These are phyloP conservation scores for Cladorhizidae sp. DNA, from an alignment of 37 sponge, comb jelly and placozoan species.

Conservation along the genomic window DNA sequence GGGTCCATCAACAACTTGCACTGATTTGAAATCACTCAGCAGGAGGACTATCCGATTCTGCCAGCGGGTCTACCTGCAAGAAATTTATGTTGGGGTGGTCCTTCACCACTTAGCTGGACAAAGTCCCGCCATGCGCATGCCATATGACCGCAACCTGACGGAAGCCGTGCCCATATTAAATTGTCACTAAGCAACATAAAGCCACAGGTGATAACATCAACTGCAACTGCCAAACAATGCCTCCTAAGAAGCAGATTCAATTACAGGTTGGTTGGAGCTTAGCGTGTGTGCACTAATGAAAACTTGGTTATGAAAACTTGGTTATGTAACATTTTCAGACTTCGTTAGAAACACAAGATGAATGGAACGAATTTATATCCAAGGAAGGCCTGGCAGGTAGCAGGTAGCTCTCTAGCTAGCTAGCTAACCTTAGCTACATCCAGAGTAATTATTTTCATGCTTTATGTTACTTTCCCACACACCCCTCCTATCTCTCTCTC, in stretches of 20 bases:
- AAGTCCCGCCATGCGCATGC: too few relatives aligned
- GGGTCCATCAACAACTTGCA: too few relatives aligned
- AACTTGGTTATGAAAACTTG: background rate
- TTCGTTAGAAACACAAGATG: slow-evolving; percentile 58
- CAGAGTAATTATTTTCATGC: too few relatives aligned
- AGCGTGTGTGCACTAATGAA: background rate
- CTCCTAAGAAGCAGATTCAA: slow-evolving; percentile 82
- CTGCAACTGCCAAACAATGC: slow-evolving; percentile 53
- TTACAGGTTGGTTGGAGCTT: slow-evolving; percentile 56
- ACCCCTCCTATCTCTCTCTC: too few relatives aligned
- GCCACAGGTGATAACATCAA: background rate
- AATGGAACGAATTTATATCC: slow-evolving; percentile 67
- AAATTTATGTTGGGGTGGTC: too few relatives aligned
- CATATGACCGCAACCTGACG: too few relatives aligned
- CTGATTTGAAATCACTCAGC: too few relatives aligned
- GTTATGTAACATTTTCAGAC: slow-evolving; percentile 12
- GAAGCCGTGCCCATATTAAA: too few relatives aligned
- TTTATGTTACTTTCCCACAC: too few relatives aligned
- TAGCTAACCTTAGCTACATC: background rate
- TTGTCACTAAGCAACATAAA: background rate
- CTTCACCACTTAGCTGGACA: too few relatives aligned
- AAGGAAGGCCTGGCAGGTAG: slow-evolving; percentile 72
- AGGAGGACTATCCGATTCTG: too few relatives aligned
- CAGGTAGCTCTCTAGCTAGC: background rate
- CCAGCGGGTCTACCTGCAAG: too few relatives aligned